Percentiles rank a stretch among this genome's conserved stretches.
These are phyloP conservation scores for Alectura lathami DNA, from an alignment of 2,113 vertebrate species.

Conservation along the genomic window DNA sequence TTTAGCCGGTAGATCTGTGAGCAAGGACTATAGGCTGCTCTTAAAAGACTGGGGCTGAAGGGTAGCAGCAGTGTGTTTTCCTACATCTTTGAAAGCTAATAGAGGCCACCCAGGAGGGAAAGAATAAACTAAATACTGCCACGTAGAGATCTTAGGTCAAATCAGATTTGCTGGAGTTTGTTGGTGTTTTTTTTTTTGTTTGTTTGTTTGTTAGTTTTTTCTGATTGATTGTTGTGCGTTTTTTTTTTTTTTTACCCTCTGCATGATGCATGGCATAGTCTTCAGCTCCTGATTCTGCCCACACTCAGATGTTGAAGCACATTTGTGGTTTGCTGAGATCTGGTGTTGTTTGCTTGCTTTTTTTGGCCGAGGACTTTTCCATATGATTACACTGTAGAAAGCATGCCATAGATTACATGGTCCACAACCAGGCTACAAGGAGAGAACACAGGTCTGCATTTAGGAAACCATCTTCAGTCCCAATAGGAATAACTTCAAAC, in stretches of 20 bases:
- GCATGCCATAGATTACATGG: slow-evolving; percentile 38
- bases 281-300: slow-evolving; percentile 11
- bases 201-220: too few relatives aligned
- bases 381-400: slow-evolving; percentile 12
- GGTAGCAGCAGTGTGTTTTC: background rate
- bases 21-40: background rate
- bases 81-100: background rate
- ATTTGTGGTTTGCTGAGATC: slow-evolving; percentile 30
- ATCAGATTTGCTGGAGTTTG: background rate
- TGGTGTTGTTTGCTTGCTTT: background rate
- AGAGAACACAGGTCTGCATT: slow-evolving; percentile 4
- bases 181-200: background rate
- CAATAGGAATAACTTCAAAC: background rate
- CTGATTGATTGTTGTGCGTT: background rate
- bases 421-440: slow-evolving; percentile 28
- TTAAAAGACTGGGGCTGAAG: background rate
- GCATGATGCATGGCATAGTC: background rate
- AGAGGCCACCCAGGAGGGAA: background rate
- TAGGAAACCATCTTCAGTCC: background rate
- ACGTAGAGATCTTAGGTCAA: background rate
- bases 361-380: slow-evolving; percentile 9
- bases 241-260: background rate
- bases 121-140: background rate
- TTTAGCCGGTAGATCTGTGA: background rate
- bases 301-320: background rate